Evolutionary conservation across 2,888 invertebrate species (phyloP).

Genomic region (Microplitis manilae): DNA sequence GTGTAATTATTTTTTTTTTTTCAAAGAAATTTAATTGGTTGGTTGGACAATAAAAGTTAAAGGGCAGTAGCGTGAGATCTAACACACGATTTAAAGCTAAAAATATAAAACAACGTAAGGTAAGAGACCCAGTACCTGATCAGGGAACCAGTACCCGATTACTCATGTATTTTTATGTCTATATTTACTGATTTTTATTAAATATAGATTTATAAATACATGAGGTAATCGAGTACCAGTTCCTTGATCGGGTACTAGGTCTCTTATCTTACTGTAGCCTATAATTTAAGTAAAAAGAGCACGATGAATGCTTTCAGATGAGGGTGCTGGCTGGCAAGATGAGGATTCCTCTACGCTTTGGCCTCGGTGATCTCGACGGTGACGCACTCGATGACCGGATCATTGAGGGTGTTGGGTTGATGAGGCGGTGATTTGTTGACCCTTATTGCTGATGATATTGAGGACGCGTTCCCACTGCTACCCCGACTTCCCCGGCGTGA

Average conservation of each 20-base stretch:
- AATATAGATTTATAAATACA: too few species aligned
- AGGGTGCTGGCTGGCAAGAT: neutral
- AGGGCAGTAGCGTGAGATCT: neutral
- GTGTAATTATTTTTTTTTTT: neutral
- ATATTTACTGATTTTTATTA: too few species aligned
- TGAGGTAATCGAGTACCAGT: too few species aligned
- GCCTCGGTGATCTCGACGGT: conserved; percentile 85
- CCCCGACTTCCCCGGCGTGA: conserved; percentile 82
- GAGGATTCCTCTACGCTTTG: conserved; percentile 72
- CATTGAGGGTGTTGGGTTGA: conserved; percentile 57
- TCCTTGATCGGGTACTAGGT: too few species aligned
- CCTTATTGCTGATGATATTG: conserved; percentile 73
- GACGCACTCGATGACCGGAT: conserved; percentile 76
- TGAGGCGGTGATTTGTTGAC: conserved; percentile 69
- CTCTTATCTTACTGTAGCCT: neutral
- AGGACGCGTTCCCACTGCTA: conserved; percentile 83
- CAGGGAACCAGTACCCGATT: too few species aligned
- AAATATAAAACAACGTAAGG: conserved; percentile 41
- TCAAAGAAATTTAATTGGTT: neutral
- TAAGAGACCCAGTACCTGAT: too few species aligned
- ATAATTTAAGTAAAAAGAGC: conserved; percentile 26
- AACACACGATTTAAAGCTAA: conserved; percentile 45
- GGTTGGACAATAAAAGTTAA: neutral
- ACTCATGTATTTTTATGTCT: too few species aligned
- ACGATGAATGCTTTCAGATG: neutral